phyloP scores from a whole-genome alignment of 2,888 invertebrate species.

The Lordiphosa andalusiaca region DNA sequence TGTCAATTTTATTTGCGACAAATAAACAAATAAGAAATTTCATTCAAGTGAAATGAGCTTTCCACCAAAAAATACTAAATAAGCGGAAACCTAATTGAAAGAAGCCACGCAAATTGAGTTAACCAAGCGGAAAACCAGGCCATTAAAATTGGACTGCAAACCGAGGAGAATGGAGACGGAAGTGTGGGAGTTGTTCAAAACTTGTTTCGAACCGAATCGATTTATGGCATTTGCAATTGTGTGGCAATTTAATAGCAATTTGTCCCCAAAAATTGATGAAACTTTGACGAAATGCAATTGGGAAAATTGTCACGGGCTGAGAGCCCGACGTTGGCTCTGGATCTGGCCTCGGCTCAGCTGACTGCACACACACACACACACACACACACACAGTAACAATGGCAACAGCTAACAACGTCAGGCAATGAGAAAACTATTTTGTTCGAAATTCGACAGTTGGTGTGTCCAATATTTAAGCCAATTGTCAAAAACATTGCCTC shows the following conservation, averaged over 20 bases:
- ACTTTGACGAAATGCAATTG: slow-evolving; percentile 71
- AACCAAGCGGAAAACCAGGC: slow-evolving; percentile 77
- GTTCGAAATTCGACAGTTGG: slow-evolving; percentile 39
- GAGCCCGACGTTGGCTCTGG: slow-evolving; percentile 29
- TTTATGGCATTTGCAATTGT: slow-evolving; percentile 72
- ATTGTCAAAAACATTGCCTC: slow-evolving; percentile 35
- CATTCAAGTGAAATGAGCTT: slow-evolving; percentile 51
- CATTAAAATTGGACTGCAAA: slow-evolving; percentile 59
- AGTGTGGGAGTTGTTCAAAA: slow-evolving; percentile 22
- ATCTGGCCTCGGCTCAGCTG: slow-evolving; percentile 14
- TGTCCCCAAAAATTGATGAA: slow-evolving; percentile 48
- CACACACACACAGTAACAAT: slow-evolving; percentile 53
- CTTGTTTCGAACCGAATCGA: slow-evolving; percentile 46
- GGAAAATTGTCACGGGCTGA: slow-evolving; percentile 56
- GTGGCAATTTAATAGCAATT: slow-evolving; percentile 73
- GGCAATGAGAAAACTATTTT: slow-evolving; percentile 29
- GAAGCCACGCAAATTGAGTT: slow-evolving; percentile 73
- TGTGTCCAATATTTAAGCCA: slow-evolving; percentile 20
- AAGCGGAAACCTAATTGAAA: slow-evolving; percentile 72
- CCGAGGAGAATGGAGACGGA: slow-evolving; percentile 22
- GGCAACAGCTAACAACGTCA: slow-evolving; percentile 41
- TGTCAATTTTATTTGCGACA: slow-evolving; percentile 64
- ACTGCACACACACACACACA: slow-evolving; percentile 17
- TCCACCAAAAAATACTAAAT: slow-evolving; percentile 29
- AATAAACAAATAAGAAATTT: slow-evolving; percentile 64